Evolutionary conservation across 2,888 invertebrate species (phyloP), one percentile per base, ranked within the genome.

Genomic region (Caenorhabditis japonica): DNA sequence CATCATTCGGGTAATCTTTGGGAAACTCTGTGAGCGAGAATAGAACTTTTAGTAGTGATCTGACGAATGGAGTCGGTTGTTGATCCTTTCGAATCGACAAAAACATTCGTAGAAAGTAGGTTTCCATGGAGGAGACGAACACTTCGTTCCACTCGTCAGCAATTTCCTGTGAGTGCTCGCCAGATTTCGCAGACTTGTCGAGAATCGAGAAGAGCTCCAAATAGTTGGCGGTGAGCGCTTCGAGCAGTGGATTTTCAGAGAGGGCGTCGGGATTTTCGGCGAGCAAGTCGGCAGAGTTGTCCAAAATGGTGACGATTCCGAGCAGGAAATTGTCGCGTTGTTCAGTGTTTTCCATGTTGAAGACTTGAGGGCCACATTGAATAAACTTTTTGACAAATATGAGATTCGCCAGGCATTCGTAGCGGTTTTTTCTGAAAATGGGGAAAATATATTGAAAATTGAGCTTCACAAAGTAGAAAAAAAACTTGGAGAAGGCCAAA

Each of bases 131-230:
- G 3, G 68, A 59, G 4, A 43, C 41, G 36, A 59, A 72, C 39
- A 73, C 72, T 12, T 76, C 69, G 13, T 64, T 69, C 76, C 76
- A 76, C 52, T 76, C 75, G 15, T 59, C 53, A 12, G 53, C 23
- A 25, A 17, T 61, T 13, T 56, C 30, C 12, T 44, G 15, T 1
- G 47, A 4, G 5, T 60, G 23, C 1, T 34, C 25, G 17, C 23
- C 44, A 10, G n/a, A 25, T 1, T 39, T 27, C 1, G 56, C 34
- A 5, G 43, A 46, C 2, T 43, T 30, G 7, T 15, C 17, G 1
- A 73, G 17, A 17, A 52, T 39, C 4, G 41, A 25, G 47, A 46
- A 74, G 4, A 69, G 33, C 15, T 47, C 51, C 38, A 66, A 33
- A 21, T 46, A 60, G 12, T 55, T 15, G 1, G 61, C 2, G 1